Evolutionary conservation across 2,888 invertebrate species (phyloP), one percentile per base, ranked within the genome.

Genomic region (Rhingia campestris): DNA sequence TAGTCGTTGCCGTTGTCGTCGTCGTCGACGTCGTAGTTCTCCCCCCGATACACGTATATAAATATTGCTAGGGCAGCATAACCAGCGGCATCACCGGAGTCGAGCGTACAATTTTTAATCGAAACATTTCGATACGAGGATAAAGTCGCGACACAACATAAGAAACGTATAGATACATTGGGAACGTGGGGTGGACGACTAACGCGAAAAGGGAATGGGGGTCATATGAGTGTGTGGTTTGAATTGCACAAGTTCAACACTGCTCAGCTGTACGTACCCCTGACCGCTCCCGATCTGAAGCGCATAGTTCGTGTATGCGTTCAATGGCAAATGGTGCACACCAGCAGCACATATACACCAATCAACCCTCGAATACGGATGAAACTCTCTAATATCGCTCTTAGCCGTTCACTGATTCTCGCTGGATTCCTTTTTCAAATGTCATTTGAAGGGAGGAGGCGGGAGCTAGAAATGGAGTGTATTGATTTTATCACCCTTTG

Each of bases 401-500:
- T 84, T 84, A 84, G 84, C 75, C 80, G 69, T 84, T 80, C 84
- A 69, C 64, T 80, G 84, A 84, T 84, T 84, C 74, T 80, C 80
- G 80, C 74, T 74, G 84, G 54, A 58, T 84, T 80, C 84, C 80
- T 84, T 84, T 84, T 84, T 84, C 80, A 80, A 75, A 84, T 80
- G 84, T 75, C 84, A 84, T 84, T 79, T 70, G 66, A 59, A 43
- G 61, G 80, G 70, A 59, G 22, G 45, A 51, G 12, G 33, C 53
- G 70, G 70, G 69, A 80, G 80, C 37, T 75, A 54, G 70, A 84
- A 84, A 74, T 84, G 84, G 75, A 80, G 84, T 84, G 84, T 84
- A 84, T 84, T 84, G 84, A 84, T 84, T 84, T 84, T 84, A 84
- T 84, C 84, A 80, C 80, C 80, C 84, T 84, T 84, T 84, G 84